phyloP scores from a whole-genome alignment of 2,797 vertebrate genomes.

The Enteromius argenteus region DNA sequence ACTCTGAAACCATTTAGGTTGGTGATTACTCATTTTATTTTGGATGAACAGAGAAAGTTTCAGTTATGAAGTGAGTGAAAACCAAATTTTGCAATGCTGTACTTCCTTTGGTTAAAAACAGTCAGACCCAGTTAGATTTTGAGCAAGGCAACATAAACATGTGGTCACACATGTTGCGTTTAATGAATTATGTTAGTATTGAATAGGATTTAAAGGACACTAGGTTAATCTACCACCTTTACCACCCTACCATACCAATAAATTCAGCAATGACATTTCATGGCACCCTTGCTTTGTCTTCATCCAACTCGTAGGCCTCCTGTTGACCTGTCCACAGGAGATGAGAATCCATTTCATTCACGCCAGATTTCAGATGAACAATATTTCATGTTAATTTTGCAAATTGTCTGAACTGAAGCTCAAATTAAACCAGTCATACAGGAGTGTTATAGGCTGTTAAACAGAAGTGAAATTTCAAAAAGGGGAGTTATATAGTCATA shows the following conservation, averaged over 20 bases:
- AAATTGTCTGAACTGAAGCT: not conserved
- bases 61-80: not conserved
- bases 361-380: conserved; percentile 33
- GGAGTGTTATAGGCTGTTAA: not conserved
- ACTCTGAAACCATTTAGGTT: not conserved
- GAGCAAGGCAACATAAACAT: not conserved
- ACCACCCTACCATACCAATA: not conserved
- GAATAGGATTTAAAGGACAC: not conserved
- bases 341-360: conserved; percentile 68
- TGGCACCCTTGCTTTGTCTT: not conserved
- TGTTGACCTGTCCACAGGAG: conserved; percentile 74
- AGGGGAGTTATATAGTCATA: not conserved
- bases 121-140: conserved; percentile 63
- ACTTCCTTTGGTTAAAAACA: conserved; percentile 56
- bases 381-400: not conserved
- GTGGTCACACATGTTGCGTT: not conserved
- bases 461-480: not conserved
- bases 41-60: not conserved
- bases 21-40: not conserved
- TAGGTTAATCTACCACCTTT: not conserved
- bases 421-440: not conserved
- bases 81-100: not conserved
- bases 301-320: not conserved
- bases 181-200: not conserved
- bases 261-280: not conserved